Conservation (phyloP, 92 coral and sea anemone genomes). For the Muricea muricata region DNA sequence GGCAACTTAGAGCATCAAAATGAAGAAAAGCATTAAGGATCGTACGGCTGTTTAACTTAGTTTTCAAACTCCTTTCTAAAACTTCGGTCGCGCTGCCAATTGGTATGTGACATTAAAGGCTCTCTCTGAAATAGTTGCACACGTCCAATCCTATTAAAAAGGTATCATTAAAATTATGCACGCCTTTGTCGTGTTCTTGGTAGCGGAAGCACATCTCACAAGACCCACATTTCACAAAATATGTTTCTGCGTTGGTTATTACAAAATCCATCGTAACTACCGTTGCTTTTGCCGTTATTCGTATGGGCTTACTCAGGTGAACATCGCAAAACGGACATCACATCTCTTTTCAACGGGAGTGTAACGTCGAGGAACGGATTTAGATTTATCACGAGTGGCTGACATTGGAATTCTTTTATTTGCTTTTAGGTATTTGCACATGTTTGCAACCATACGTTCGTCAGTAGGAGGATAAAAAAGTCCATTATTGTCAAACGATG, state of each 20-base stretch:
- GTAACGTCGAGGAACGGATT: conserved; percentile 17
- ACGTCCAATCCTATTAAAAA: conserved; percentile 57
- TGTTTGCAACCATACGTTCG: conserved; percentile 10
- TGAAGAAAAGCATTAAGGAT: conserved; percentile 55
- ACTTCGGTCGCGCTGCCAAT: conserved; percentile 53
- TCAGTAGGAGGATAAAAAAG: conserved; percentile 59
- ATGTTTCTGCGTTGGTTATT: conserved; percentile 47
- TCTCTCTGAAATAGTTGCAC: conserved; percentile 39
- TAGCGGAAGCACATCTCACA: conserved; percentile 59
- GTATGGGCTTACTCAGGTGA: not conserved
- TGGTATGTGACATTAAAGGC: conserved; percentile 60
- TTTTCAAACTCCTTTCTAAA: conserved; percentile 21
- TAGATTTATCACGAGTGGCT: not conserved
- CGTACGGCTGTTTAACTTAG: conserved; percentile 18
- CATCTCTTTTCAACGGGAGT: not conserved
- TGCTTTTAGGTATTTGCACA: conserved; percentile 59
- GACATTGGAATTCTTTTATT: conserved; percentile 16
- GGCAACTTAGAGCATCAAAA: conserved; percentile 49
- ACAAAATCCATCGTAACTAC: conserved; percentile 37
- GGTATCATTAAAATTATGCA: conserved; percentile 53
- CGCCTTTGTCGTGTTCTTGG: conserved; percentile 36
- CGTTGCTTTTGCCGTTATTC: not conserved
- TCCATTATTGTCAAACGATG: not conserved
- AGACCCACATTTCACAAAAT: conserved; percentile 29
- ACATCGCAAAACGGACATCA: not conserved